Percentiles rank a stretch among this genome's conserved stretches.
These are phyloP conservation scores for Columba guinea DNA, from an alignment of 2,797 vertebrate species.

Conservation along the genomic window DNA sequence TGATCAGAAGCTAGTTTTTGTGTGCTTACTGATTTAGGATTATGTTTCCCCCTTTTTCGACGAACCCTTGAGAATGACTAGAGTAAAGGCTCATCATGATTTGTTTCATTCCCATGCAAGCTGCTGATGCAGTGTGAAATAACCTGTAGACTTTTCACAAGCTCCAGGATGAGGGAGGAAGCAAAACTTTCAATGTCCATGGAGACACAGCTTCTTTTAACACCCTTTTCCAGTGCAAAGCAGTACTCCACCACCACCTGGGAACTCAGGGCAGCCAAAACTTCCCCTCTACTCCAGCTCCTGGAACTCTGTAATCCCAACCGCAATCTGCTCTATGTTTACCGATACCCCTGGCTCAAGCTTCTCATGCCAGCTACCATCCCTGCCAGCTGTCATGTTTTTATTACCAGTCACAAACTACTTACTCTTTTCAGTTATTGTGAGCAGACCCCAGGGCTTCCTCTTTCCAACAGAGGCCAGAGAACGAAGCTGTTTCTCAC, in stretches of 20 bases:
- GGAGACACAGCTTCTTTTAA: background rate
- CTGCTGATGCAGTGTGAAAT: background rate
- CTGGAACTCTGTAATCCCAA: background rate
- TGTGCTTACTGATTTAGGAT: background rate
- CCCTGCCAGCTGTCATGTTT: background rate
- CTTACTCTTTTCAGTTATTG: background rate
- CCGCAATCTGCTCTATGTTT: rapidly evolving
- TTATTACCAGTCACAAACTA: background rate
- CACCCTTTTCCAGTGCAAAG: background rate
- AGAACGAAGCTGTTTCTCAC: background rate
- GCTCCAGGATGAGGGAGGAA: background rate
- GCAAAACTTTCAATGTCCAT: background rate
- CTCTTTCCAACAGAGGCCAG: background rate
- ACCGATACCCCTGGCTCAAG: rapidly evolving
- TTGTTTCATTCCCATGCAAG: background rate
- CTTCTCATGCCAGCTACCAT: background rate
- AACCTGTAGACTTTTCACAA: background rate
- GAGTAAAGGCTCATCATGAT: background rate
- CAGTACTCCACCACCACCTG: background rate
- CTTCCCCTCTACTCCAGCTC: background rate
- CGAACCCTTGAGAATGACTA: background rate
- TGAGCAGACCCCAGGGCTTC: background rate
- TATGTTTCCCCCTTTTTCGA: background rate
- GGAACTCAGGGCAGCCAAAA: background rate
- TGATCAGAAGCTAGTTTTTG: rapidly evolving